Percentiles rank a stretch among this genome's conserved stretches.
phyloP scores from a whole-genome alignment of 2,797 vertebrate species.

The Eleutherodactylus coqui region DNA sequence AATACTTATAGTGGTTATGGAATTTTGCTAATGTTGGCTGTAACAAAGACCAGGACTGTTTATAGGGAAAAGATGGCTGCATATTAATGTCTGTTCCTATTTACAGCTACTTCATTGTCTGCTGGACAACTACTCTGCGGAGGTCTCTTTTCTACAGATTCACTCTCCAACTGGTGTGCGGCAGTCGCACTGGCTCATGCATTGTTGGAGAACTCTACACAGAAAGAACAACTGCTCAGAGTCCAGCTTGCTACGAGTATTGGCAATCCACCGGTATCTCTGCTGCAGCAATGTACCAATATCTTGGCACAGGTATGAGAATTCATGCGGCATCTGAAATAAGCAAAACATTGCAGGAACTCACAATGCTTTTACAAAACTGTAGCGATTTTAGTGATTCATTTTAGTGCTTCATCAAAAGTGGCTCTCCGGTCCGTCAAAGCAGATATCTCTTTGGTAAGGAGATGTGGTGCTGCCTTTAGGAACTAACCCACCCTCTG shows the following conservation, averaged over 20 bases:
- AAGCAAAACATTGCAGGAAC: neutral
- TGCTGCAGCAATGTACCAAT: constrained; percentile 98
- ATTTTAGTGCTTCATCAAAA: neutral
- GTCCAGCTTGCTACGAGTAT: constrained; percentile 97
- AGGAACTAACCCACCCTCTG: too few relatives aligned
- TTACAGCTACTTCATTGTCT: constrained; percentile 89
- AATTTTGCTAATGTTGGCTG: neutral
- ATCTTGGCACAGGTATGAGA: constrained; percentile 94
- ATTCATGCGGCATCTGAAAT: neutral
- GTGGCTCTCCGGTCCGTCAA: neutral
- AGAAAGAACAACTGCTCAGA: constrained; percentile 95
- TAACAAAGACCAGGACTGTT: neutral
- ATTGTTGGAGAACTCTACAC: constrained; percentile 91
- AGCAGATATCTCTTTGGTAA: neutral
- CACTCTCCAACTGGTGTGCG: constrained; percentile 97
- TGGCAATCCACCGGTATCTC: constrained; percentile 94
- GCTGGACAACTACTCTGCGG: constrained; percentile 96
- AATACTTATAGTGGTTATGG: too few relatives aligned
- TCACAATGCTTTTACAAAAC: neutral
- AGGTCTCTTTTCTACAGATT: constrained; percentile 94
- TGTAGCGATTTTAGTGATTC: too few relatives aligned
- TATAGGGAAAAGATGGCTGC: neutral
- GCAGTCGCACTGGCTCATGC: constrained; percentile 95
- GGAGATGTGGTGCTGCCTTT: neutral
- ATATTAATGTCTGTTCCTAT: neutral